Evolutionary conservation across 2,113 vertebrate genomes (phyloP).

Genomic region (Tor tambroides): DNA sequence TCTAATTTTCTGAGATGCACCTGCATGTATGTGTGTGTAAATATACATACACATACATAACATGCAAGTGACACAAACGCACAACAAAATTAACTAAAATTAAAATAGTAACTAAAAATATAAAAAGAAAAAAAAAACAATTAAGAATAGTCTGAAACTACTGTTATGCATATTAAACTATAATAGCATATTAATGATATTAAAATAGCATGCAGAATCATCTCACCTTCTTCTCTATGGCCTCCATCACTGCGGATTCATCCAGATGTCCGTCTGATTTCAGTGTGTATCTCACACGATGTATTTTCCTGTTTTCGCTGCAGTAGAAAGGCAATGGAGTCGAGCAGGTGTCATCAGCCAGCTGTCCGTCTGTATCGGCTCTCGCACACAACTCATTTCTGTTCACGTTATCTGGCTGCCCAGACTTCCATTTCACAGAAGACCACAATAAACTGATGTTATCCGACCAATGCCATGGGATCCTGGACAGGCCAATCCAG

Average conservation of each 20-base stretch:
- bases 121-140: too few species aligned
- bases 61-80: too few species aligned
- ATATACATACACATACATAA: too few species aligned
- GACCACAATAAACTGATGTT: too few species aligned
- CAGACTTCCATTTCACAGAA: background rate
- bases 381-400: background rate
- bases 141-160: too few species aligned
- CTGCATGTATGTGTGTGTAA: too few species aligned
- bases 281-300: background rate
- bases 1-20: too few species aligned
- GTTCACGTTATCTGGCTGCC: background rate
- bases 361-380: background rate
- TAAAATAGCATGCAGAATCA: too few species aligned
- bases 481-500: slow-evolving; percentile 10
- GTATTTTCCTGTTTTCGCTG: background rate
- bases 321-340: background rate
- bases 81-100: too few species aligned
- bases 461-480: background rate
- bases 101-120: too few species aligned
- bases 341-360: background rate
- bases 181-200: too few species aligned
- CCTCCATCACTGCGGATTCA: background rate
- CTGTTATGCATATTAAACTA: too few species aligned
- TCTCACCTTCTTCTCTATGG: background rate
- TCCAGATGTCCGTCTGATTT: background rate